Base-by-base conservation (phyloP, 2,113 vertebrate species). In the Canis aureus region DNA sequence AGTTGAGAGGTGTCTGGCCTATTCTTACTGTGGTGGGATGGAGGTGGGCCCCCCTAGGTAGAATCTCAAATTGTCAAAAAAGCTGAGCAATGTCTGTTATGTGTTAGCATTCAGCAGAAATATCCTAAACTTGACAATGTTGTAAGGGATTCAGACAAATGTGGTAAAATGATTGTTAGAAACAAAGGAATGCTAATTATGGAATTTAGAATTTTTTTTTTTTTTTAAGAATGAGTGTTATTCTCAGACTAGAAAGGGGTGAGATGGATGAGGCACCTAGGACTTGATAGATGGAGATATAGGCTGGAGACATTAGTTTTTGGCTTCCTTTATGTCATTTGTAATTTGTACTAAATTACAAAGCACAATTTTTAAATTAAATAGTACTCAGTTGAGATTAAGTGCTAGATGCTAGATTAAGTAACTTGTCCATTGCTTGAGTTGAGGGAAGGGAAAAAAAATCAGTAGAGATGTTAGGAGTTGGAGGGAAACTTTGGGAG, bases 21-120 rank as follows among this genome's bases (percentile, higher is more conserved):
- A 0, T 62, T 62, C 2, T 76, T 2, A 29, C 10, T 38, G 0
- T 3, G 7, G 12, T 5, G 9, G 11, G 13, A 8, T 43, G 0
- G 55, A 38, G 29, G 8, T 51, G 13, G 79, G 27, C 4, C 5
- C 5, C 57, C 6, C 17, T 15, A 13, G 43, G 43, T 73, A 71
- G 93, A 80, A 32, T 53, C 64, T 43, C 67, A 94, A 20, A 17
- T 13, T 0, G 9, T 23, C 55, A 51, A 23, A 55, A 62, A 35
- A 53, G 25, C 57, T 69, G 73, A 80, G 35, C 16, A 11, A 16
- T 66, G 20, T 10, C 0, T 57, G 38, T 16, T 12, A 7, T 32
- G 15, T 66, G 51, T 25, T 74, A 51, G 53, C 20, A 49, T 71
- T 73, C 29, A 73, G 80, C 38, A 85, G 84, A 81, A 90, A 81